phyloP scores from a whole-genome alignment of 2,888 invertebrate genomes.

The Flexamia atlantica region DNA sequence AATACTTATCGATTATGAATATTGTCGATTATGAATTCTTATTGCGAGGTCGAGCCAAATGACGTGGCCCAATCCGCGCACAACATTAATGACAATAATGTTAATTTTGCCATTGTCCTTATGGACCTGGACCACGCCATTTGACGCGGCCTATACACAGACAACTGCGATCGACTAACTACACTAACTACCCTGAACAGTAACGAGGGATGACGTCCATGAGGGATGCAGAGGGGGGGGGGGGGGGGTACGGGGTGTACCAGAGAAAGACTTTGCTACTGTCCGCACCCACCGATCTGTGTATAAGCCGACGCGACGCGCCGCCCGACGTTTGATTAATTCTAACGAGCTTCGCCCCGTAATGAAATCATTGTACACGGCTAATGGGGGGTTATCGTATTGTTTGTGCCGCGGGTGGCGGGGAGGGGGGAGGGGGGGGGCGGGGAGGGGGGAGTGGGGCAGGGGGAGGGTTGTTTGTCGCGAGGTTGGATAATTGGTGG shows the following conservation, averaged over 20 bases:
- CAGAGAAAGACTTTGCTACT: neutral
- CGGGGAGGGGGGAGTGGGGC: neutral
- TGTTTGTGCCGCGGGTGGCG: slow-evolving; percentile 3
- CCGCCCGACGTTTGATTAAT: slow-evolving; percentile 30
- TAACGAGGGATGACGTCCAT: slow-evolving; percentile 2
- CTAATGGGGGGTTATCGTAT: slow-evolving; percentile 38
- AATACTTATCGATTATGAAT: too few species aligned
- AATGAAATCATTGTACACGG: slow-evolving; percentile 44
- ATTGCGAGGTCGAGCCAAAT: too few species aligned
- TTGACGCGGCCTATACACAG: too few species aligned
- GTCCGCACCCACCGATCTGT: slow-evolving; percentile 15
- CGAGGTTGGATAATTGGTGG: too few species aligned
- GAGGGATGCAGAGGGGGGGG: neutral
- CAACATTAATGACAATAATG: too few species aligned
- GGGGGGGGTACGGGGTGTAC: neutral
- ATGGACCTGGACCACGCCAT: too few species aligned
- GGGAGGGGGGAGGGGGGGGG: neutral
- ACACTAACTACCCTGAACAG: neutral
- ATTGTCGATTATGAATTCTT: too few species aligned
- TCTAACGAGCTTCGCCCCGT: slow-evolving; percentile 40
- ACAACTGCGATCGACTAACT: neutral
- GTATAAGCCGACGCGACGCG: slow-evolving; percentile 34
- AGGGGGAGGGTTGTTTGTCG: too few species aligned
- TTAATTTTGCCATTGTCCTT: too few species aligned
- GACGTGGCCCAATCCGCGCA: too few species aligned